phyloP scores from a whole-genome alignment of 2,113 vertebrate species.

The Ciconia stormi region DNA sequence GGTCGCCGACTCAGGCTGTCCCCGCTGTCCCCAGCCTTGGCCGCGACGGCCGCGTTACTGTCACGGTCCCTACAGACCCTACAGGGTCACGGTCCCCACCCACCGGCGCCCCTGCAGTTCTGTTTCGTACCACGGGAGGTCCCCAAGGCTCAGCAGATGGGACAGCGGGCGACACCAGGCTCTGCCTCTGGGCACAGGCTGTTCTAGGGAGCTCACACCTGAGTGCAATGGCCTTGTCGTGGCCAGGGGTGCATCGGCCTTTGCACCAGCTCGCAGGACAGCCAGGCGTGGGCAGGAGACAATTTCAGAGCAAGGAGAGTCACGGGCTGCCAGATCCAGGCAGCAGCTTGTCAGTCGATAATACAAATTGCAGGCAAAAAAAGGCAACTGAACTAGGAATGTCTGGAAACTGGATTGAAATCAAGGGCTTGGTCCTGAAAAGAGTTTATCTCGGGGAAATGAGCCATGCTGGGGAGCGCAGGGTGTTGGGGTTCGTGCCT shows the following conservation, averaged over 20 bases:
- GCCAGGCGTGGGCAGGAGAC: neutral
- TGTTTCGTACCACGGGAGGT: constrained; percentile 4
- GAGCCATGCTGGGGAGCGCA: neutral
- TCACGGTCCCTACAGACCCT: rapidly evolving
- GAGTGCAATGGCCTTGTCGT: neutral
- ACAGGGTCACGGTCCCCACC: no score
- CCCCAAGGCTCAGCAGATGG: neutral
- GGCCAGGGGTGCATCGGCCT: neutral
- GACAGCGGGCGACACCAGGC: neutral
- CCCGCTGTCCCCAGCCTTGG: neutral
- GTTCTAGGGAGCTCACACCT: neutral
- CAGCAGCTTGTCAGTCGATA: neutral
- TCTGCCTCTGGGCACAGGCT: no score
- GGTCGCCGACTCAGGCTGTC: rapidly evolving
- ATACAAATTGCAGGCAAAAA: no score
- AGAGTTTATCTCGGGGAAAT: neutral
- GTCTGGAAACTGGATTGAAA: rapidly evolving
- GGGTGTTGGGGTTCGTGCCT: neutral
- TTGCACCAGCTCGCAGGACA: neutral
- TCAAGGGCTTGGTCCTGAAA: neutral
- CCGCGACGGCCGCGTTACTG: rapidly evolving
- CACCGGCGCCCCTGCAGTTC: neutral
- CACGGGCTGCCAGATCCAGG: neutral
- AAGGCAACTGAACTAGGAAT: rapidly evolving
- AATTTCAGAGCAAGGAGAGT: no score